Conservation (phyloP, 2,797 vertebrate species). For the Phrynocephalus vlangalii region DNA sequence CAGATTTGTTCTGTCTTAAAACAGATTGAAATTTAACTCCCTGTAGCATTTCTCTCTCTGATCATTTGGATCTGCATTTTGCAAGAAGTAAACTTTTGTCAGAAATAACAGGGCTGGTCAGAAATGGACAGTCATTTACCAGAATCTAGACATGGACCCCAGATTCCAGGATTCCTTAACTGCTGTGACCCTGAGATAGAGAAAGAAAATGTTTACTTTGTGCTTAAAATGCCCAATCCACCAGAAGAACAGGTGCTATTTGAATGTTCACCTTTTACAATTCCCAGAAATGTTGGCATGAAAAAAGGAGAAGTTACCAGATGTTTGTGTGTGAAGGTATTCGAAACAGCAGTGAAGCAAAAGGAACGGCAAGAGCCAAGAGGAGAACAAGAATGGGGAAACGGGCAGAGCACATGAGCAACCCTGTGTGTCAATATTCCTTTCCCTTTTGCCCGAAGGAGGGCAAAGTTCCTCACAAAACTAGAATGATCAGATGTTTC, state of each 20-base stretch:
- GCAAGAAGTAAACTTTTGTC: too few species aligned
- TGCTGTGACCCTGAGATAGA: neutral
- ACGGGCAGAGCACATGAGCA: neutral
- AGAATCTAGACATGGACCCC: too few species aligned
- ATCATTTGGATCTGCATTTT: neutral
- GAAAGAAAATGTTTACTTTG: neutral
- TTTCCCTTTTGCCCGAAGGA: neutral
- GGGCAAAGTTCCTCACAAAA: neutral
- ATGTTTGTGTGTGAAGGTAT: neutral
- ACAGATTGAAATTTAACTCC: neutral
- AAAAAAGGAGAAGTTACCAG: conserved; percentile 1
- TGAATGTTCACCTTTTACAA: neutral
- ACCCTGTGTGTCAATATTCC: neutral
- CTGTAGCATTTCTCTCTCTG: neutral
- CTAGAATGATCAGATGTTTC: neutral
- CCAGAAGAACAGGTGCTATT: neutral
- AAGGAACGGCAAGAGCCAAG: neutral
- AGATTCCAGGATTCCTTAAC: too few species aligned
- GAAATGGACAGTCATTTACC: neutral
- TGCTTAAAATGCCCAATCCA: neutral
- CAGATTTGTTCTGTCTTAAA: neutral
- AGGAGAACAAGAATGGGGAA: neutral
- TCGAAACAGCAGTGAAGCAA: conserved; percentile 7
- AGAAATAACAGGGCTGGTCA: neutral
- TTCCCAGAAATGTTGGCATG: too few species aligned